Evolutionary conservation across 2,113 vertebrate genomes (phyloP).

Genomic region (Carassius carassius): DNA sequence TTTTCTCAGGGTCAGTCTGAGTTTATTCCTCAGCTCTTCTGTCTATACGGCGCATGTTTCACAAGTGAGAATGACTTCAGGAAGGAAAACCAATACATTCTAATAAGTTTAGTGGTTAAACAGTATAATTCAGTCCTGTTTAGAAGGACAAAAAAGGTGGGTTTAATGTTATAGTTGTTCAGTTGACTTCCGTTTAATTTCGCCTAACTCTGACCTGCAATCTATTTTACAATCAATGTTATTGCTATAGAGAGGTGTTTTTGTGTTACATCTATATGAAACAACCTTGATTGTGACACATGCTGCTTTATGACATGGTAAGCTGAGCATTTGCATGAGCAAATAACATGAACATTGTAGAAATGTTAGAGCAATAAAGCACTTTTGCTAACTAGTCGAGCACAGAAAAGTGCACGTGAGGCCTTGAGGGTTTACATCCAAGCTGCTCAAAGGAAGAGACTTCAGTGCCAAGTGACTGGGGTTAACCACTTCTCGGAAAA

Average conservation of each 20-base stretch:
- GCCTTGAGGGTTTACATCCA: slow-evolving; percentile 14
- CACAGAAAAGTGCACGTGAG: slow-evolving; percentile 15
- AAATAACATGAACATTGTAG: neutral
- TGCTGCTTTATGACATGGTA: neutral
- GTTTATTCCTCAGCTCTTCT: neutral
- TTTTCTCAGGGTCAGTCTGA: slow-evolving; percentile 20
- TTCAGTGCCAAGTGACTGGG: slow-evolving; percentile 18
- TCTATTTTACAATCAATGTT: neutral
- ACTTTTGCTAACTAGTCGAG: neutral
- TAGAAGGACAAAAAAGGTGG: neutral
- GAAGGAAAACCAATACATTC: neutral
- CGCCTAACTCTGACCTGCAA: neutral
- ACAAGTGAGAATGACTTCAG: neutral
- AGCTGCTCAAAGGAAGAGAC: slow-evolving; percentile 25
- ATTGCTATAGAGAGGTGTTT: neutral
- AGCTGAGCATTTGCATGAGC: neutral
- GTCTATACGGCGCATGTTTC: neutral
- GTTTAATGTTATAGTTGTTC: neutral
- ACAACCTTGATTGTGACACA: neutral
- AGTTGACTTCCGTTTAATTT: neutral
- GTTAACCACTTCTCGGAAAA: slow-evolving; percentile 43
- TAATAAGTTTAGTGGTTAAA: neutral
- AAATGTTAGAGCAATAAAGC: slow-evolving; percentile 13
- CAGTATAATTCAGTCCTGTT: neutral
- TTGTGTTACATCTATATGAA: neutral